Base-by-base conservation (phyloP, 2,797 vertebrate species). In the Percopsis omiscomaycus region DNA sequence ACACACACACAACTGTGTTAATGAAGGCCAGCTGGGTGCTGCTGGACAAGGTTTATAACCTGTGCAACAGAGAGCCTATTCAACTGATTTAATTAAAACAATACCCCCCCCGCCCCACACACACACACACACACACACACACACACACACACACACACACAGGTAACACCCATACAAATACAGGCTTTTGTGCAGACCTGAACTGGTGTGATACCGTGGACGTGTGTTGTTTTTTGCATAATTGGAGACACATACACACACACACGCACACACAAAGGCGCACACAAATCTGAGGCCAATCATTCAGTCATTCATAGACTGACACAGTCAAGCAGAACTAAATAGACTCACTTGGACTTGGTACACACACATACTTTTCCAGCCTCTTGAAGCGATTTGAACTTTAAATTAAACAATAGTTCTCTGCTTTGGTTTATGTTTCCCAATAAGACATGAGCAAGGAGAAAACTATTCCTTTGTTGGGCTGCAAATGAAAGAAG, bases 21-120 rank as follows among this genome's bases (percentile, higher is more conserved):
- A 80, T 73, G 60, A 13, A 61, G 60, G 10, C 64, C 79, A 82
- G 71, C 64, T 66, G 64, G 48, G 13, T 45, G 10, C 32, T 78
- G 71, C 66, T 69, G 60, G 62, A 47, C 32, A 22, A 27, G 27
- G 44, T 64, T 63, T 64, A 8, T 13, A 15, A 50, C 22, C 44
- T 47, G 42, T 63, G 67, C 61, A 63, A 42, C 32, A 70, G 8
- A 76, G 66, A 42, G 3, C 66, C 45, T 32, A 47, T 65, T 71
- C 22, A 49, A 27, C 37, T 48, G 29, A 51, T 73, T 73, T 72
- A 27, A 72, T 75, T 54, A 57, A 28, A 54, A 42, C 10, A 28
- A 42, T 28, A n/a, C 10, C 1, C 55, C 56, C 5, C 0, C 53
- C 47, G n/a, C 16, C 27, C 27, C 30, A 16, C 47, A 57, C 37